phyloP scores from a whole-genome alignment of 2,888 invertebrate species.

The Cryptocephalus primarius region DNA sequence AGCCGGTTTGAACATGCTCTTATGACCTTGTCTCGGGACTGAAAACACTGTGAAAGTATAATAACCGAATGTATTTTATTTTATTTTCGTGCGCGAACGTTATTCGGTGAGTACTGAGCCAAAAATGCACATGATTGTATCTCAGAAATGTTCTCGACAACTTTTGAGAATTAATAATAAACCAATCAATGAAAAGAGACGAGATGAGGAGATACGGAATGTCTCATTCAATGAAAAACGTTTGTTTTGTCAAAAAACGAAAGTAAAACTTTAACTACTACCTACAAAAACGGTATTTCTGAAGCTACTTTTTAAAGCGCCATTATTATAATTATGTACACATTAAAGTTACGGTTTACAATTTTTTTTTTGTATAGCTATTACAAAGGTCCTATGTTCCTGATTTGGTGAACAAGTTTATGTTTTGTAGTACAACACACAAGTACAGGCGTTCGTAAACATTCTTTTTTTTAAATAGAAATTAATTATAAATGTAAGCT shows the following conservation, averaged over 20 bases:
- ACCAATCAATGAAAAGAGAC: too few species aligned
- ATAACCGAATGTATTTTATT: conserved; percentile 13
- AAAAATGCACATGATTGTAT: too few species aligned
- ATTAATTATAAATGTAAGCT: conserved; percentile 19
- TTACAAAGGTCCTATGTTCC: conserved; percentile 21
- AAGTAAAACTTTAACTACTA: conserved; percentile 17
- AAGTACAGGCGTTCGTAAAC: conserved; percentile 6
- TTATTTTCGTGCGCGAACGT: conserved; percentile 14
- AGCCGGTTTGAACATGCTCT: too few species aligned
- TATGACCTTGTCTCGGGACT: neutral
- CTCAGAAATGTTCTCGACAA: too few species aligned
- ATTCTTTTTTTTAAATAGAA: neutral
- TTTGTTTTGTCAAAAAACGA: too few species aligned
- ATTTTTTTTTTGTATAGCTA: conserved; percentile 12
- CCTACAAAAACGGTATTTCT: conserved; percentile 16
- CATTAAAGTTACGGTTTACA: conserved; percentile 24
- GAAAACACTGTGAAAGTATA: conserved; percentile 1
- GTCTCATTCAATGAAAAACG: conserved; percentile 20
- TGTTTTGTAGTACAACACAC: conserved; percentile 15
- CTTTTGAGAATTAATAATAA: too few species aligned
- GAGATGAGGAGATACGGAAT: conserved; percentile 16
- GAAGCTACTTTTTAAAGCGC: conserved; percentile 31
- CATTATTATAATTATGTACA: conserved; percentile 30
- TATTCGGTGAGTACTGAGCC: conserved; percentile 17
- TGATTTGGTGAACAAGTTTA: conserved; percentile 19